Evolutionary conservation across 2,113 vertebrate species (phyloP).

Genomic region (Speoplatyrhinus poulsoni): DNA sequence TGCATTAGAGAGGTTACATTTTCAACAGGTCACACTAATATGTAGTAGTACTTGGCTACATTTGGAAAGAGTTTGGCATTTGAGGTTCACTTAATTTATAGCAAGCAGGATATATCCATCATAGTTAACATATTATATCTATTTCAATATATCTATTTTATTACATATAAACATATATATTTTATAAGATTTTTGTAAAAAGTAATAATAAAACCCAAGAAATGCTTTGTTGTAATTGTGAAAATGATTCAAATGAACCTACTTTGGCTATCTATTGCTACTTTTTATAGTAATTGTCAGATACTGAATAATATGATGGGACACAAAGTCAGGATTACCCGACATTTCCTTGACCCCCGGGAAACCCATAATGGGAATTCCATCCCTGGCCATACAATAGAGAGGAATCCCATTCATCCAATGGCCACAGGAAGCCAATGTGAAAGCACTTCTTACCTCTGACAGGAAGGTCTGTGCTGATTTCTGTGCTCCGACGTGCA

Average conservation of each 20-base stretch:
- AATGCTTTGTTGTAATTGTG: constrained; percentile 36
- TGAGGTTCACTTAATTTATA: constrained; percentile 22
- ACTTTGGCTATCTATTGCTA: constrained; percentile 13
- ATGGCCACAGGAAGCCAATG: constrained; percentile 41
- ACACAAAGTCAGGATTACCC: constrained; percentile 9
- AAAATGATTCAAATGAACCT: neutral
- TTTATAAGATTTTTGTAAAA: constrained; percentile 27
- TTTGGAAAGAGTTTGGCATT: constrained; percentile 32
- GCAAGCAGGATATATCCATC: neutral
- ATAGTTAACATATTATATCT: constrained; percentile 5
- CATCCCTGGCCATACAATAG: constrained; percentile 49
- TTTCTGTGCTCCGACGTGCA: constrained; percentile 90
- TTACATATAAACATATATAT: too few species aligned
- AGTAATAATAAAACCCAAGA: constrained; percentile 30
- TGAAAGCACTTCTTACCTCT: constrained; percentile 80
- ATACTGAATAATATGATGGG: neutral
- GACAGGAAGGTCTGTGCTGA: constrained; percentile 92
- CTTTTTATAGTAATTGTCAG: constrained; percentile 4
- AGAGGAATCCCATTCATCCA: constrained; percentile 45
- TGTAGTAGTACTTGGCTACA: constrained; percentile 20
- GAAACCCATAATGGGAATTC: constrained; percentile 53
- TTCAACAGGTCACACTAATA: constrained; percentile 40
- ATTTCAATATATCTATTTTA: too few species aligned
- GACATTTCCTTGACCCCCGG: constrained; percentile 43
- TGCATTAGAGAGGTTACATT: constrained; percentile 61